phyloP scores from a whole-genome alignment of 2,888 invertebrate genomes.

The Tiphia femorata region DNA sequence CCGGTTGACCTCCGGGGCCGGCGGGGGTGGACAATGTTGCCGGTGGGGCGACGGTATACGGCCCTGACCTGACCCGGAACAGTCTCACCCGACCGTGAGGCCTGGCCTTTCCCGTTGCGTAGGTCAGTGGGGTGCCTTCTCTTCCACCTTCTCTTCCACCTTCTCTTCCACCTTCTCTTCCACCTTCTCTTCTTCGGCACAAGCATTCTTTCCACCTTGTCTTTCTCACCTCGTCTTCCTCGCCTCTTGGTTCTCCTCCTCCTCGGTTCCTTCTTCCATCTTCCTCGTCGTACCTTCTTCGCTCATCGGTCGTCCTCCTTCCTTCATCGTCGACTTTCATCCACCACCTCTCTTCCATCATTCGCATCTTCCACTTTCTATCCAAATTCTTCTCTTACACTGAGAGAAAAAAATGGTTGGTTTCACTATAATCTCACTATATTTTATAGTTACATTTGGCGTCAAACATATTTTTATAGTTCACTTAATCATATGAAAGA shows the following conservation, averaged over 20 bases:
- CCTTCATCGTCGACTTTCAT: no score
- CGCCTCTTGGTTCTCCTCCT: neutral
- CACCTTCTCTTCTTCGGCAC: neutral
- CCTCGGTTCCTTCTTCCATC: neutral
- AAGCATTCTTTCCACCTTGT: neutral
- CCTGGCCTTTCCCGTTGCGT: conserved; percentile 51
- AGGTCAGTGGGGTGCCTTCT: conserved; percentile 50
- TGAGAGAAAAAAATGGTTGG: no score
- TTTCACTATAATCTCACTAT: no score
- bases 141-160: neutral
- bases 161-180: neutral
- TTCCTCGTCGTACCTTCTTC: neutral
- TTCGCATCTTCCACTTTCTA: no score
- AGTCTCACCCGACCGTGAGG: conserved; percentile 33
- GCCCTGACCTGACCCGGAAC: conserved; percentile 55
- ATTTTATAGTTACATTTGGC: no score
- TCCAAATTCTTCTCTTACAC: no score
- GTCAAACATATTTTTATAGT: no score
- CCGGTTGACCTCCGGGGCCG: no score
- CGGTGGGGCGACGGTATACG: conserved; percentile 28
- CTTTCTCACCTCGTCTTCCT: neutral
- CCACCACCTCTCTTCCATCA: no score
- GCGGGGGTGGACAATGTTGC: neutral
- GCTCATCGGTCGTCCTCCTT: neutral
- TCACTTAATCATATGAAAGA: no score